These are phyloP conservation scores for Planiliza haematocheilus DNA, from an alignment of 2,113 vertebrate species.

Conservation along the genomic window DNA sequence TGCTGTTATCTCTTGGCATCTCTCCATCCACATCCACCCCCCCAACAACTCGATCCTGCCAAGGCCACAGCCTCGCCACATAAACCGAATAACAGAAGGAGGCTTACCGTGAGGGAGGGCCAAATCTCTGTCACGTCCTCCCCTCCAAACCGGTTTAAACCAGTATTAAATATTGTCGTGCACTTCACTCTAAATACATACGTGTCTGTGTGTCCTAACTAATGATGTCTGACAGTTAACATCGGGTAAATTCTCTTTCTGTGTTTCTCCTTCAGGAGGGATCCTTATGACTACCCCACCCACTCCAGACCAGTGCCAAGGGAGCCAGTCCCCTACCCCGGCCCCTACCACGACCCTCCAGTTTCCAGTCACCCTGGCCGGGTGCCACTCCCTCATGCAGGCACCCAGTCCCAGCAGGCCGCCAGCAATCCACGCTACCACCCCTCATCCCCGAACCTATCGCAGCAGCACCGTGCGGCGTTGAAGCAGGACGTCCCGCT, in stretches of 20 bases:
- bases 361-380: slow-evolving; percentile 8
- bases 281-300: slow-evolving; percentile 70
- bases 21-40: slow-evolving; percentile 61
- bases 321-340: slow-evolving; percentile 49
- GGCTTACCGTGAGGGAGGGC: slow-evolving; percentile 36
- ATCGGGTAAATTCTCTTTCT: not conserved
- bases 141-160: slow-evolving; percentile 56
- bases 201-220: not conserved
- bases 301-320: slow-evolving; percentile 57
- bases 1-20: slow-evolving; percentile 79
- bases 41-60: slow-evolving; percentile 61
- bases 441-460: slow-evolving; percentile 50
- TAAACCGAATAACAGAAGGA: slow-evolving; percentile 66
- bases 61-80: slow-evolving; percentile 59
- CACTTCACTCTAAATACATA: not conserved
- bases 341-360: slow-evolving; percentile 44
- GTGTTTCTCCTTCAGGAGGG: slow-evolving; percentile 71
- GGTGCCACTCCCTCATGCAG: slow-evolving; percentile 67
- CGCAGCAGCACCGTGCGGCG: slow-evolving; percentile 80
- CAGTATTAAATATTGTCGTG: slow-evolving; percentile 36
- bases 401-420: slow-evolving; percentile 59
- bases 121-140: slow-evolving; percentile 45
- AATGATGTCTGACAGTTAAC: not conserved
- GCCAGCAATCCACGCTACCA: slow-evolving; percentile 79
- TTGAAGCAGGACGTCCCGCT: slow-evolving; percentile 88